Evolutionary conservation across 2,797 vertebrate species (phyloP), one percentile per base, ranked within the genome.

Genomic region (Onychomys torridus): DNA sequence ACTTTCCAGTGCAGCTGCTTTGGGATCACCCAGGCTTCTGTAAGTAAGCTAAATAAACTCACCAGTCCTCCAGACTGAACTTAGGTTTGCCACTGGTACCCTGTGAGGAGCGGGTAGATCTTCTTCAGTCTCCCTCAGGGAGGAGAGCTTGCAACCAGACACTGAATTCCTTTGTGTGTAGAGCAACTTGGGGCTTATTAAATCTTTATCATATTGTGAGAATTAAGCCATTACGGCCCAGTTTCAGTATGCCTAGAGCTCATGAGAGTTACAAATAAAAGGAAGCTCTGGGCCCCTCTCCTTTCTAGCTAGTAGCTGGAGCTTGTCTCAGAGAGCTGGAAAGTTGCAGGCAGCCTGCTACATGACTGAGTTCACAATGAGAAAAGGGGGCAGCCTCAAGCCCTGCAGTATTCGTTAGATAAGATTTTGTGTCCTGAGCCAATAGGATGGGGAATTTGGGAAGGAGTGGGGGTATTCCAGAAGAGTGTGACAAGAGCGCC

Each of bases 91-190:
- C 59, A 32, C 27, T 46, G 37, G 82, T 21, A 7, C 82, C 9
- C 11, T 46, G 4, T n/a, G 43, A 52, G 32, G 63, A 40, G 19
- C 6, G 43, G 63, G 32, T 69, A 49, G 61, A 23, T 49, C 29
- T 85, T 85, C 7, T 57, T 59, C 55, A 6, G 11, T 85, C 29
- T 49, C 61, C 14, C 12, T 52, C 21, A 37, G 32, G 63, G 46
- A 86, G 34, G 63, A 52, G 29, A 16, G 12, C 17, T 52, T 52
- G 43, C 13, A 69, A 27, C 12, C 32, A 52, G 65, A 69, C 46
- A 52, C 6, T 19, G 6, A 16, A 29, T 1, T 14, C 11, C 3
- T 7, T 10, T 0, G 7, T 23, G 10, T 6, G 1, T 25, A 61
- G 8, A 25, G 59, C 23, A 61, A 61, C 1, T 16, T 32, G 57